Evolutionary conservation across 1,140 invertebrate species (phyloP), one percentile per base, ranked within the genome.

Genomic region (Linepithema humile): DNA sequence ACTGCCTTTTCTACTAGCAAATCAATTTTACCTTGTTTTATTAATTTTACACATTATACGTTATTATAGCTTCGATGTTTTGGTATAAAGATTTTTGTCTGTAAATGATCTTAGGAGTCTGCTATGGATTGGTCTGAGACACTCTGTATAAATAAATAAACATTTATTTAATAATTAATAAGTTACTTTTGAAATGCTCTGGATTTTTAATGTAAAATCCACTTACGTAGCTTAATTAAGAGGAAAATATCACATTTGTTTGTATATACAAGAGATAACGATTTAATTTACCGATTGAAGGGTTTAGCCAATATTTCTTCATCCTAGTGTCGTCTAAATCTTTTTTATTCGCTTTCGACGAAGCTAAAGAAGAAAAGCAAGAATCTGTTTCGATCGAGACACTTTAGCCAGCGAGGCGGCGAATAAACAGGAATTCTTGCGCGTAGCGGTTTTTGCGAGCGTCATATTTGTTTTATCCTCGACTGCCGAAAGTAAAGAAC

Each of bases 341-440:
- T 45, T 78, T 78, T 80, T 80, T 20, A 35, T 65, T 69, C 35
- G 64, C 26, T 55, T 43, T 70, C 35, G 38, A 35, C 59, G 32
- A 20, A 20, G 40, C 3, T 29, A 26, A 17, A 53, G 45, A 62
- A 53, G 50, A 59, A 67, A 65, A 64, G 35, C 73, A n/a, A 20
- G n/a, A 40, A 57, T 29, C 64, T 32, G 35, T 64, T 65, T 80
- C 75, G 64, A 80, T 80, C 75, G 48, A 70, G 50, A 80, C 64
- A 70, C 75, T 80, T 80, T 80, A 80, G 17, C 17, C 20, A 9
- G 32, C 75, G 35, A 80, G 75, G 35, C 64, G 64, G 75, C 62
- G 75, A 70, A 80, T 80, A 70, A 80, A 80, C 75, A 80, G 64
- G 64, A 57, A 78, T 78, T 69, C 75, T 80, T 40, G 64, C 62